Evolutionary conservation across 2,888 invertebrate species (phyloP).

Genomic region (Pachycephus smyrnensis): DNA sequence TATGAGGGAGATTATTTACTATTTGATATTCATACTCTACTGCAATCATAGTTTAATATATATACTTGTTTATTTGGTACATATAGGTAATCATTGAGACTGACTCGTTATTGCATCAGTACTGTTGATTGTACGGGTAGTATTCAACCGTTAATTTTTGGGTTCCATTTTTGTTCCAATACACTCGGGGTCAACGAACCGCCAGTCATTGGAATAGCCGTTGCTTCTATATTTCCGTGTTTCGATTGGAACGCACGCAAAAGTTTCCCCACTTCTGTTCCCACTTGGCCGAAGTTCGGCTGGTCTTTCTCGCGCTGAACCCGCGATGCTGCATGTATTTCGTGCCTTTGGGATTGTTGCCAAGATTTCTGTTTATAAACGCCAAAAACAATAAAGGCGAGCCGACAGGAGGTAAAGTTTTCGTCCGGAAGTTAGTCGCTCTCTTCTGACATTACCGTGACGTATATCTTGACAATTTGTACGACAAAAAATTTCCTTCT

Average conservation of each 20-base stretch:
- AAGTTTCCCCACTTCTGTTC: not conserved
- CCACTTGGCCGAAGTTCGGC: not conserved
- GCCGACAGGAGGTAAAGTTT: slow-evolving; percentile 42
- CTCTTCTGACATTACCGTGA: slow-evolving; percentile 23
- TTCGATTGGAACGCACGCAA: not conserved
- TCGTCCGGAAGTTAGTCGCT: slow-evolving; percentile 7
- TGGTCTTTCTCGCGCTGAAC: not conserved
- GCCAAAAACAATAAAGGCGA: slow-evolving; percentile 51
- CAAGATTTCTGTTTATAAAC: slow-evolving; percentile 57
- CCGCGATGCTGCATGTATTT: not conserved
- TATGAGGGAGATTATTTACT: not conserved
- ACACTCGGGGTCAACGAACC: not conserved
- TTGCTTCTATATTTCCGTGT: not conserved
- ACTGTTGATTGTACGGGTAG: not conserved
- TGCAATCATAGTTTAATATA: not conserved
- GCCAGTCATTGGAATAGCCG: not conserved
- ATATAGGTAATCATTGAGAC: not conserved
- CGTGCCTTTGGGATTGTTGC: slow-evolving; percentile 39
- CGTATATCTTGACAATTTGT: slow-evolving; percentile 35
- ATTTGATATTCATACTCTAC: not conserved
- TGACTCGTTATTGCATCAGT: not conserved
- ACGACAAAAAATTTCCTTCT: slow-evolving; percentile 27
- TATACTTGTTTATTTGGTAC: not conserved
- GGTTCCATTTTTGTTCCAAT: not conserved
- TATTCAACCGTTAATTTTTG: not conserved